Evolutionary conservation across 2,113 vertebrate species (phyloP), one percentile per base, ranked within the genome.

Genomic region (Amazona guildingii): DNA sequence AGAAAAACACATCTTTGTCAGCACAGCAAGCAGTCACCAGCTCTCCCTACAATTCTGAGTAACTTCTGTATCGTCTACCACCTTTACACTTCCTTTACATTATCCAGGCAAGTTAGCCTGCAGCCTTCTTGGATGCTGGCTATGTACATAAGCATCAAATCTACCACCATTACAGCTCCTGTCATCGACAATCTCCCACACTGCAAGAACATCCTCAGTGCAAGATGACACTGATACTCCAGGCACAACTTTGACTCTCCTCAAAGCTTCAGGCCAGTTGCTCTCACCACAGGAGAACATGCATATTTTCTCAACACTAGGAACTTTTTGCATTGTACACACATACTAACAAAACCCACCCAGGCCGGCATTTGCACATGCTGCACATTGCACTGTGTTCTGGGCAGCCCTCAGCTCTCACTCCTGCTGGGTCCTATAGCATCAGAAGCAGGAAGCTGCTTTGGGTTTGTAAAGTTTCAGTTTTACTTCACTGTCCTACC

Each of bases 321-420:
- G 33, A 57, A 18, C 13, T 17, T 31, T 69, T 35, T 12, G 14
- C 31, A 10, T 18, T 68, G 41, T 48, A 35, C 2, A 23, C 15
- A 8, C 10, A 29, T 5, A 2, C 8, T 54, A 23, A 23, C 10
- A 43, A 75, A 35, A 28, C 25, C 33, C 33, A 64, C 4, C 16
- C 43, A 59, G n/a, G 24, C 0, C 39, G 52, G 11, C 18, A n/a
- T 28, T 35, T 24, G 17, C 41, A 77, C n/a, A 44, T 0, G 0
- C 49, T 23, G 25, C 2, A 2, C 7, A 4, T 2, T 17, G 15
- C 31, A 8, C 11, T 11, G 13, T 9, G n/a, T 9, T 33, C 46
- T 48, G 43, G 14, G 41, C 35, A 83, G 49, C 57, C 39, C 39
- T 37, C 44, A n/a, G 25, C 44, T 54, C 46, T 68, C 33, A 2